Conservation (phyloP, 2,797 vertebrate species). For the Amniataba percoides region DNA sequence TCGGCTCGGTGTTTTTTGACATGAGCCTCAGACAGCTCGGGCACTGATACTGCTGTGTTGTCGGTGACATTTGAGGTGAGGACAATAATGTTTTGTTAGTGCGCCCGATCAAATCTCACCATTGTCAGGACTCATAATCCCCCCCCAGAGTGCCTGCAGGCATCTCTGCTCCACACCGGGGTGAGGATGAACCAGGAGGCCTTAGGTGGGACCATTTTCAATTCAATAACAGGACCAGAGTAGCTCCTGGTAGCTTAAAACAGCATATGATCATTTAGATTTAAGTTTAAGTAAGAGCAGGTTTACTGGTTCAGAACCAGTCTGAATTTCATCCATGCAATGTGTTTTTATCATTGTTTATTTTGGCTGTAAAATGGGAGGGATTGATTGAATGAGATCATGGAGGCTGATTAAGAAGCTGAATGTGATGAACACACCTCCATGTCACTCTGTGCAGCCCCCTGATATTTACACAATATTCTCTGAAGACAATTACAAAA, state of each 20-base stretch:
- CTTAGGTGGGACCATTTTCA: not conserved
- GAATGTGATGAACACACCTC: not conserved
- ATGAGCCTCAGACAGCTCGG: constrained; percentile 19
- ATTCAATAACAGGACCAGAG: not conserved
- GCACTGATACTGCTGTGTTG: constrained; percentile 55
- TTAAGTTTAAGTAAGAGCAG: no score
- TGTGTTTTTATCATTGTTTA: no score
- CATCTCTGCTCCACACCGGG: not conserved
- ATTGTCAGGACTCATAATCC: constrained; percentile 71
- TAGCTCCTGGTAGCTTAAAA: constrained; percentile 15
- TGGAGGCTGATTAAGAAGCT: no score
- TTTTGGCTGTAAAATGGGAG: no score
- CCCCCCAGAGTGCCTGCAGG: constrained; percentile 43
- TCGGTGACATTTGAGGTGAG: constrained; percentile 57
- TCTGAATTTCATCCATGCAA: no score
- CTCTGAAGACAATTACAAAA: not conserved
- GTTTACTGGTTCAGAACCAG: no score
- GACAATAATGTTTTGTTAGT: constrained; percentile 68
- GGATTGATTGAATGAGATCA: no score
- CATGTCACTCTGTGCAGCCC: not conserved
- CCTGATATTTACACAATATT: not conserved
- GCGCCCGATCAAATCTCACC: constrained; percentile 67
- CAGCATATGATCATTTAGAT: not conserved
- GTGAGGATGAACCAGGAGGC: not conserved
- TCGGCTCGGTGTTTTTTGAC: constrained; percentile 23